phyloP scores from a whole-genome alignment of 2,888 invertebrate genomes.

The Caenorhabditis panamensis region DNA sequence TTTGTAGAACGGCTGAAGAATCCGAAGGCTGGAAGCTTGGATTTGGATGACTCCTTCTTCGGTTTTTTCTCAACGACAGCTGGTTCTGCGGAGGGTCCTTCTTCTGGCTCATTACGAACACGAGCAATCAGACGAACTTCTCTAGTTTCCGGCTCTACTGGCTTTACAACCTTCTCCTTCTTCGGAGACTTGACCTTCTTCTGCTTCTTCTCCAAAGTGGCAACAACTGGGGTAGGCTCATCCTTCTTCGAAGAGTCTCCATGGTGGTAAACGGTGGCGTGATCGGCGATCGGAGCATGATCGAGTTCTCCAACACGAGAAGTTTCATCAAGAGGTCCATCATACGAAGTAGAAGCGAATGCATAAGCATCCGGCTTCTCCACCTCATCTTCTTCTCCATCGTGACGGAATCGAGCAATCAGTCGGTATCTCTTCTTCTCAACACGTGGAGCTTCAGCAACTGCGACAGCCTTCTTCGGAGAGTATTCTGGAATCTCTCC shows the following conservation, averaged over 20 bases:
- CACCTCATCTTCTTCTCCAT: conserved; percentile 64
- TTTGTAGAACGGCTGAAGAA: conserved; percentile 35
- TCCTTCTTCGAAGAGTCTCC: conserved; percentile 54
- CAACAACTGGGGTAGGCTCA: conserved; percentile 11
- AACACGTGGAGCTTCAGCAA: neutral
- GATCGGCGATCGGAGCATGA: conserved; percentile 41
- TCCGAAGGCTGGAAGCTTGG: conserved; percentile 2
- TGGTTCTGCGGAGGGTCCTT: neutral
- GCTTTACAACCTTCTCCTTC: conserved; percentile 8
- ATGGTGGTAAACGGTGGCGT: conserved; percentile 58
- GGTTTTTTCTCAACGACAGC: conserved; percentile 16
- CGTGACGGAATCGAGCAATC: conserved; percentile 53
- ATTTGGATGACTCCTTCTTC: conserved; percentile 25
- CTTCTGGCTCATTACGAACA: conserved; percentile 25
- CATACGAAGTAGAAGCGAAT: conserved; percentile 30
- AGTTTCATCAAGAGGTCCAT: conserved; percentile 60
- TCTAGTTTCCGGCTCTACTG: conserved; percentile 31
- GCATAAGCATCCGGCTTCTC: conserved; percentile 50
- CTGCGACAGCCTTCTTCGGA: conserved; percentile 7
- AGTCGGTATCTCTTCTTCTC: conserved; percentile 34
- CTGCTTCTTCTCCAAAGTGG: conserved; percentile 27
- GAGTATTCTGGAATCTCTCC: conserved; percentile 30
- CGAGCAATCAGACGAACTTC: conserved; percentile 52
- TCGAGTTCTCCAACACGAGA: conserved; percentile 49
- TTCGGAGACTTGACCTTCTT: conserved; percentile 23